Evolutionary conservation across 2,888 invertebrate species (phyloP), one percentile per base, ranked within the genome.

Genomic region (Celastrina argiolus): DNA sequence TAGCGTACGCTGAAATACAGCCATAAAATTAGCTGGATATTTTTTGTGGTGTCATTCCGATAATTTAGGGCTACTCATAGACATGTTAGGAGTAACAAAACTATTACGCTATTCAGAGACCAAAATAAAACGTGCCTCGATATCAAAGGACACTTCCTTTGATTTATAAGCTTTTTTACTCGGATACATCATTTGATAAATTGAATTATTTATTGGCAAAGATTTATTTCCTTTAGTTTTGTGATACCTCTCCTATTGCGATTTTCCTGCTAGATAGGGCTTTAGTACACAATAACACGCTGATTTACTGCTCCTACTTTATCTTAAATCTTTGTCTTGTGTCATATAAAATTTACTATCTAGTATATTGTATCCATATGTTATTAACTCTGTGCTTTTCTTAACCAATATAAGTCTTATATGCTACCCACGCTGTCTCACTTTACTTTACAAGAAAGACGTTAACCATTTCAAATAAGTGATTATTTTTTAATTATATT

Each of bases 321-420:
- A 51, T 51, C 51, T 51, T 51, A 51, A 51, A 51, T 51, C 22
- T 51, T 22, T 26, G 51, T 51, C 22, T 51, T 5, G 22, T 51
- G 26, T 51, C 26, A 26, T 51, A 51, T 26, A 26, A 51, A 51
- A 51, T 51, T 51, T 22, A 51, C 22, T 6, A 1, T 51, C 45
- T 10, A 12, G 2, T 51, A 51, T 51, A 51, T 51, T 51, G 22
- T 45, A 18, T 51, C 12, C 3, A 4, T 45, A 36, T 36, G 45
- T n/a, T 41, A 63, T 26, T 22, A 36, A 36, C 61, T 14, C 28
- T 61, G 28, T 7, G 31, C 65, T 64, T 65, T 34, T 5, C 16
- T 39, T 39, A 12, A 36, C 31, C 1, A 61, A 12, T 18, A 18
- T 16, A 16, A 16, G 8, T 31, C 22, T 61, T 36, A 16, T 16